A percentile compares a stretch with the other conserved stretches of the same genome.
phyloP scores from a whole-genome alignment of 2,797 vertebrate genomes.

The Oreochromis grahami region DNA sequence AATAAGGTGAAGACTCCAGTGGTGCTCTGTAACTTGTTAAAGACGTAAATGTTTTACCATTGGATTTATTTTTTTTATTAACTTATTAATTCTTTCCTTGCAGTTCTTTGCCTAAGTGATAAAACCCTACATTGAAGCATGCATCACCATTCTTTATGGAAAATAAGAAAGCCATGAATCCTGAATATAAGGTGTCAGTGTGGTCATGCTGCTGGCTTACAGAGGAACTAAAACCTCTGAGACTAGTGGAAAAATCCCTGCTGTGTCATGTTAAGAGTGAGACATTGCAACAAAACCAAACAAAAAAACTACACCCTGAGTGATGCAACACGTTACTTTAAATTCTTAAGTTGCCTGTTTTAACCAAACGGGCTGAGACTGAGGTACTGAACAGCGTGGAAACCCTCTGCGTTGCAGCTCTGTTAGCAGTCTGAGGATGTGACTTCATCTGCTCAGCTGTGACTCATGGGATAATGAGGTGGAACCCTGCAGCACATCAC shows the following conservation, averaged over 20 bases:
- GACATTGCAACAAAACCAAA: neutral
- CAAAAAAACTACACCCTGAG: neutral
- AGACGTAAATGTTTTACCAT: neutral
- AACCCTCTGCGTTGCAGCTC: neutral
- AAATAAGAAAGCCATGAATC: neutral
- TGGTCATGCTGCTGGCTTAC: neutral
- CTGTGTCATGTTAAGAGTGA: neutral
- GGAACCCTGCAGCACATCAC: neutral
- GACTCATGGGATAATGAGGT: neutral
- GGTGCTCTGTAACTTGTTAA: neutral
- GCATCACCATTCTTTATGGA: neutral
- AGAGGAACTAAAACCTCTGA: neutral
- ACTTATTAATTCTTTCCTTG: neutral
- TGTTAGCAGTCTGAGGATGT: neutral
- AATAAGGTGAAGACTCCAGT: neutral
- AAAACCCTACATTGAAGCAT: neutral
- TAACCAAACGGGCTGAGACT: neutral
- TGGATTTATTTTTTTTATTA: neutral
- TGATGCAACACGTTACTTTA: neutral
- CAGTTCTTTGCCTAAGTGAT: neutral
- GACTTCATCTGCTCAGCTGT: neutral
- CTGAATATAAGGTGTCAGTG: neutral
- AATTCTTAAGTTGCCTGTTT: neutral
- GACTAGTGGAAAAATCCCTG: neutral
- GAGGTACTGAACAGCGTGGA: neutral